Conservation (phyloP, 2,888 invertebrate species). For the Microctonus brassicae region DNA sequence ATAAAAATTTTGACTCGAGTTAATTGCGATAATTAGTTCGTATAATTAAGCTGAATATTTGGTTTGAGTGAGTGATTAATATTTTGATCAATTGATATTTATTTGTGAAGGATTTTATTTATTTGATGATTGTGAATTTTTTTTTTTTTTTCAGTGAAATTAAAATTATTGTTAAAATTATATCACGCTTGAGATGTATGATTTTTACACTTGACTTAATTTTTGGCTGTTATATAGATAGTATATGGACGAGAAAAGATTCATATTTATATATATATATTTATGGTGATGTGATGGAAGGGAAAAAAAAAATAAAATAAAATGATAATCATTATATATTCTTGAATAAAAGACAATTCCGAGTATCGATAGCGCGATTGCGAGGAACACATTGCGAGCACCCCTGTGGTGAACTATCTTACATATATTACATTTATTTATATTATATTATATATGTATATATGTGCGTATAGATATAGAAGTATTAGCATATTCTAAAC, state of each 20-base stretch:
- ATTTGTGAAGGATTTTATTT: too few species aligned
- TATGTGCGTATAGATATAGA: not conserved
- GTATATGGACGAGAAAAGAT: not conserved
- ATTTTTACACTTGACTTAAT: not conserved
- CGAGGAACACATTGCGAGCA: not conserved
- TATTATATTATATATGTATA: not conserved
- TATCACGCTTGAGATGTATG: not conserved
- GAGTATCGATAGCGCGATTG: not conserved
- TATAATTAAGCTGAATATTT: too few species aligned
- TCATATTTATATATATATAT: not conserved
- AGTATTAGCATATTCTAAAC: constrained; percentile 26
- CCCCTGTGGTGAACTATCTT: not conserved
- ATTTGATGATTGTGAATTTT: not conserved
- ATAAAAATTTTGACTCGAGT: too few species aligned
- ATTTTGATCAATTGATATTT: too few species aligned
- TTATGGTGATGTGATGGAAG: not conserved
- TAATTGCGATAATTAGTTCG: too few species aligned
- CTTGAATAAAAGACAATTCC: not conserved
- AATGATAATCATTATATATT: not conserved
- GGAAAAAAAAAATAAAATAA: not conserved
- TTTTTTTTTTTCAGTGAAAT: too few species aligned
- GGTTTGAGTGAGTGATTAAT: too few species aligned
- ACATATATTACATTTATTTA: not conserved
- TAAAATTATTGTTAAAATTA: too few species aligned
- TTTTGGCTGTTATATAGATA: not conserved